Evolutionary conservation across 1,140 invertebrate genomes (phyloP).

Genomic region (Dinoponera quadriceps): DNA sequence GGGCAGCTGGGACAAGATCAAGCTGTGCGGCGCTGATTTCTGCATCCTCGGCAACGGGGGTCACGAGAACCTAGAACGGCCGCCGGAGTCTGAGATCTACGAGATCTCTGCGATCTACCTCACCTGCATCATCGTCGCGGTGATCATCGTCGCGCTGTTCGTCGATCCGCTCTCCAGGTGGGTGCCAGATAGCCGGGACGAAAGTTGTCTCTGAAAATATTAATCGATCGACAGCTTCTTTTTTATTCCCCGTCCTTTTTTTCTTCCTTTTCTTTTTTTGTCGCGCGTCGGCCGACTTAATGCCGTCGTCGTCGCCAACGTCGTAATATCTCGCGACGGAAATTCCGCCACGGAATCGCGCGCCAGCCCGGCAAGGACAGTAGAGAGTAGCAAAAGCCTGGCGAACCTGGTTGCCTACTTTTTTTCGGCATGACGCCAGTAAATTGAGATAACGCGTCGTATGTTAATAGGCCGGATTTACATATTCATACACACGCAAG

Average conservation of each 20-base stretch:
- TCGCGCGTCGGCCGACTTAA: not conserved
- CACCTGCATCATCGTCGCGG: constrained; percentile 93
- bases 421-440: constrained; percentile 4
- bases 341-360: not conserved
- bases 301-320: not conserved
- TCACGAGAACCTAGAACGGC: constrained; percentile 90
- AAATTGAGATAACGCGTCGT: constrained; percentile 20
- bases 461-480: constrained; percentile 31
- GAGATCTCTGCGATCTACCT: constrained; percentile 96
- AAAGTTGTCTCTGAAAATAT: not conserved
- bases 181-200: constrained; percentile 58
- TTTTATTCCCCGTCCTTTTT: too few species aligned
- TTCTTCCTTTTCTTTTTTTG: not conserved
- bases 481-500: constrained; percentile 7
- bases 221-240: not conserved
- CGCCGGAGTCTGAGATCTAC: constrained; percentile 93
- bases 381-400: not conserved
- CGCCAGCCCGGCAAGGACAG: constrained; percentile 4
- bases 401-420: constrained; percentile 25
- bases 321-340: constrained; percentile 2
- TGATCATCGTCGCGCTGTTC: constrained; percentile 93
- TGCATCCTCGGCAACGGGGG: constrained; percentile 89
- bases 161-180: constrained; percentile 95
- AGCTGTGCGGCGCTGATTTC: constrained; percentile 93
- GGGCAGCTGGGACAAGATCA: constrained; percentile 86